A percentile compares a stretch with the other conserved stretches of the same genome.
Conservation (phyloP, 2,113 vertebrate genomes). For the Eulemur macaco region DNA sequence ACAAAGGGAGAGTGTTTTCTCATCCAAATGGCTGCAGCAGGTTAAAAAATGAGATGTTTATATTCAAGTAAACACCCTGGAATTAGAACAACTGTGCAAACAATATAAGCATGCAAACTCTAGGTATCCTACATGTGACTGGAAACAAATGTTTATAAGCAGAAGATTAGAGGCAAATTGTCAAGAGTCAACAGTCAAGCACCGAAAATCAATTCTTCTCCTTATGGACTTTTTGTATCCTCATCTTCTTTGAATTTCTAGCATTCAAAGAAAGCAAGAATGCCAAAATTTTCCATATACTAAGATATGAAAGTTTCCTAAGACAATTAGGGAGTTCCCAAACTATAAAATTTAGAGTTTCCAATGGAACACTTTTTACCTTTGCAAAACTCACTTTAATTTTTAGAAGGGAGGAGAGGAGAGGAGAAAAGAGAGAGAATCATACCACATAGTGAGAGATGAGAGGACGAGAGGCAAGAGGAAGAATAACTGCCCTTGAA, state of each 20-base stretch:
- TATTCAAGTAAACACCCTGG: neutral
- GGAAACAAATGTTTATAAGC: neutral
- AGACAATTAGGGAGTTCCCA: neutral
- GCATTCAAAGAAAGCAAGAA: neutral
- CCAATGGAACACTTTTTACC: neutral
- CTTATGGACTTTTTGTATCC: neutral
- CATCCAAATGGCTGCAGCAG: neutral
- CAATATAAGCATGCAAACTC: neutral
- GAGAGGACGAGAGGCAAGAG: neutral
- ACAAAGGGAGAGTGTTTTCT: neutral
- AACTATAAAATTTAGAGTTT: neutral
- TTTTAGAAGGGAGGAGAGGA: neutral
- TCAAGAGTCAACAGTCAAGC: neutral
- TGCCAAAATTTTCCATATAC: neutral
- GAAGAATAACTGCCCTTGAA: neutral
- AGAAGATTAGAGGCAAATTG: neutral
- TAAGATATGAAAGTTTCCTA: neutral
- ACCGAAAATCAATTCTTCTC: neutral
- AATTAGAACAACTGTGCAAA: neutral
- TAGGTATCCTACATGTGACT: rapidly evolving
- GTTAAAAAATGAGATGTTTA: neutral
- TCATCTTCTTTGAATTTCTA: neutral
- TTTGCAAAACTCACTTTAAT: neutral
- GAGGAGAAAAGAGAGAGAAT: neutral
- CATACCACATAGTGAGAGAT: neutral